Base-by-base conservation (phyloP, 2,888 invertebrate species). In the Incurvaria masculella region DNA sequence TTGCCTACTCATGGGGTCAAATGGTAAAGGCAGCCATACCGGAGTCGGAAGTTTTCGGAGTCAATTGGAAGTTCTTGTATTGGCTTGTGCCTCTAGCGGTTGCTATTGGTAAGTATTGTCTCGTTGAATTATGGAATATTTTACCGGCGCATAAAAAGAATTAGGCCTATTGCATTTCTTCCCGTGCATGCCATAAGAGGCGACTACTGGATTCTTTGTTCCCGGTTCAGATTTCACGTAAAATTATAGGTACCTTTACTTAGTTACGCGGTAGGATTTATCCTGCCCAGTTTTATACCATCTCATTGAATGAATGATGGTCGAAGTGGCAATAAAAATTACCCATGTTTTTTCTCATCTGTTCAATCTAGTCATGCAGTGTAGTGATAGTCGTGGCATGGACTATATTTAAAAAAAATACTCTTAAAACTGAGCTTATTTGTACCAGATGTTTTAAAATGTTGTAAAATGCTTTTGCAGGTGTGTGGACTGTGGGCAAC, bases 401-500 rank as follows among this genome's bases (percentile, higher is more conserved):
- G n/a, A n/a, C n/a, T n/a, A n/a, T n/a, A n/a, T n/a, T n/a, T n/a
- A n/a, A n/a, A n/a, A n/a, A n/a, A n/a, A n/a, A n/a, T n/a, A n/a
- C n/a, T n/a, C n/a, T n/a, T n/a, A n/a, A n/a, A n/a, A n/a, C n/a
- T n/a, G n/a, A n/a, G n/a, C n/a, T n/a, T n/a, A n/a, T n/a, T n/a
- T n/a, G n/a, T n/a, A n/a, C n/a, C n/a, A n/a, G n/a, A n/a, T n/a
- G n/a, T n/a, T n/a, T n/a, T n/a, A n/a, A n/a, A n/a, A n/a, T n/a
- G n/a, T n/a, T n/a, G n/a, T n/a, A n/a, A 23, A 10, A 23, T 53
- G 45, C 56, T 56, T 55, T 62, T 68, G 18, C 64, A 94, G 97
- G 95, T 57, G 90, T 94, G 0, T 91, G 94, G 88, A 80, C 87
- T 0, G 91, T 95, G 8, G 95, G 95, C 21, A 97, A 96, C 61